Percentiles rank a stretch among this genome's conserved stretches.
phyloP scores from a whole-genome alignment of 2,797 vertebrate genomes.

The Aldrovandia affinis region DNA sequence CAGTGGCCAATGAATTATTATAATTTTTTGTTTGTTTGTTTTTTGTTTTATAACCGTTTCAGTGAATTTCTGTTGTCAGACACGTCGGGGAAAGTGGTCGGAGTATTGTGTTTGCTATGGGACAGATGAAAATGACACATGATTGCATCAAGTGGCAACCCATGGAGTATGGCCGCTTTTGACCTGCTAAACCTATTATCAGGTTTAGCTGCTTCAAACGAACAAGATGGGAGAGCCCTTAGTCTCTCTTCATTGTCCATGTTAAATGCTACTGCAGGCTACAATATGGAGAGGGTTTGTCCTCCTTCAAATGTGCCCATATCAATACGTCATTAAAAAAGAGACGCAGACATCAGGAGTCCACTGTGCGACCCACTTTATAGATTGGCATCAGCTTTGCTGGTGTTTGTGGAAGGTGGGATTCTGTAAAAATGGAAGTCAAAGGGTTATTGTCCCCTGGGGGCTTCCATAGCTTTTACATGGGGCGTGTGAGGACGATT shows the following conservation, averaged over 20 bases:
- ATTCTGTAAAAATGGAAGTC: neutral
- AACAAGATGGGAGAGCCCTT: neutral
- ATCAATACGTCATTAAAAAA: neutral
- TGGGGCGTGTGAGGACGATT: neutral
- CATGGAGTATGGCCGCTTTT: neutral
- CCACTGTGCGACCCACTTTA: neutral
- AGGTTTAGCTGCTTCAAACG: conserved; percentile 2
- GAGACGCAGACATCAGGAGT: neutral
- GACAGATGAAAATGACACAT: neutral
- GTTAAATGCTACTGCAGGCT: neutral
- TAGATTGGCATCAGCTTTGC: neutral
- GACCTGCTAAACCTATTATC: conserved; percentile 9
- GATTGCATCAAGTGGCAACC: neutral
- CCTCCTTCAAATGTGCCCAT: neutral
- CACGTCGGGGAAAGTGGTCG: too few species aligned
- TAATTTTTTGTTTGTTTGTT: neutral
- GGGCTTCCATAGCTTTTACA: neutral
- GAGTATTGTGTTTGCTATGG: neutral
- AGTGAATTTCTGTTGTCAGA: neutral
- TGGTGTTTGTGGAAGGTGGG: neutral
- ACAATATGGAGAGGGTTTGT: neutral
- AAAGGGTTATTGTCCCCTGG: neutral
- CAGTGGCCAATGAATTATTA: neutral
- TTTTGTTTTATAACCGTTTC: neutral
- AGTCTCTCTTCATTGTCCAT: neutral